Evolutionary conservation across 2,888 invertebrate genomes (phyloP).

Genomic region (Plagiodera versicolora): DNA sequence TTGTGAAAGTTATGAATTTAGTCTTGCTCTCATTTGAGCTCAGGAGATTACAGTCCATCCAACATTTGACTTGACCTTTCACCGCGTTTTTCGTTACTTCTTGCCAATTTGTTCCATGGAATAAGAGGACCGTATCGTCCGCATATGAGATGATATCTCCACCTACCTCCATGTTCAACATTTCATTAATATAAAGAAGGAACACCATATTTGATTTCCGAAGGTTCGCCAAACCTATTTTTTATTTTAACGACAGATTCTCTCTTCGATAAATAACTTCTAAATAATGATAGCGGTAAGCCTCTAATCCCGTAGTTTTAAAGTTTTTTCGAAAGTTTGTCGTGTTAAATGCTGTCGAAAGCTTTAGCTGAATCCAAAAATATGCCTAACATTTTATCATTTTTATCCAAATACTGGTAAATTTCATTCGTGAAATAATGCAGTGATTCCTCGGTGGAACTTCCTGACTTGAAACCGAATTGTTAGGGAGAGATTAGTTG

Average conservation of each 20-base stretch:
- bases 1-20: no score
- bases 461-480: no score
- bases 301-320: no score
- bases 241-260: background rate
- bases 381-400: no score
- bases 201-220: background rate
- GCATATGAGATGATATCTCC: constrained; percentile 8
- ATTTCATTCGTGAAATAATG: no score
- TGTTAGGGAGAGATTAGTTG: no score
- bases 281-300: no score
- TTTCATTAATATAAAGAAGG: constrained; percentile 1
- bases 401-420: no score
- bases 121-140: constrained; percentile 3
- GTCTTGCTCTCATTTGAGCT: background rate
- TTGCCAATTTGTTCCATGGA: constrained; percentile 4
- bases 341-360: no score
- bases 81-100: background rate
- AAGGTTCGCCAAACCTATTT: constrained; percentile 1
- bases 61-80: background rate
- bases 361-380: no score
- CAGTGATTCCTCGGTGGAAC: no score
- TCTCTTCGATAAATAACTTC: constrained; percentile 1
- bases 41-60: background rate
- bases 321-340: no score
- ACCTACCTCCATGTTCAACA: background rate